Evolutionary conservation across 2,113 vertebrate species (phyloP).

Genomic region (Lipotes vexillifer): DNA sequence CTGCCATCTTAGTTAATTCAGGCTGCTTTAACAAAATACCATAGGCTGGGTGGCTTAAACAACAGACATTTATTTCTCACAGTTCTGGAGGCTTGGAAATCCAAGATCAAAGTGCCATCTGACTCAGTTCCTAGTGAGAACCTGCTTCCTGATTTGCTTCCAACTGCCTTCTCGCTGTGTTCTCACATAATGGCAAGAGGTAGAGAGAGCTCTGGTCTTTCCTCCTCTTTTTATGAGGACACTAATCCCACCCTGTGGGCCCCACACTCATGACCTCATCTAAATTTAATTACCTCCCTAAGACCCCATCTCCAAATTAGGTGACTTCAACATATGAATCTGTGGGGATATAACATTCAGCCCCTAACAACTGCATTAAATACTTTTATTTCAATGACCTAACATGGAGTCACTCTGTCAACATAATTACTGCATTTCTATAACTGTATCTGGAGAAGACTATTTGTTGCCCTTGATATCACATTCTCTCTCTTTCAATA

Average conservation of each 20-base stretch:
- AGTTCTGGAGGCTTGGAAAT: background rate
- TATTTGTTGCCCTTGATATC: background rate
- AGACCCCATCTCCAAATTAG: background rate
- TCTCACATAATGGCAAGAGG: background rate
- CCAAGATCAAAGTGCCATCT: background rate
- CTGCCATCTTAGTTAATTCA: background rate
- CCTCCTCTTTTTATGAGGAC: background rate
- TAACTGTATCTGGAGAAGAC: background rate
- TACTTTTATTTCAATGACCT: background rate
- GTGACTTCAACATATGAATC: background rate
- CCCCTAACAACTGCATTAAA: background rate
- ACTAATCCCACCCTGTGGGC: background rate
- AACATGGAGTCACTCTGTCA: background rate
- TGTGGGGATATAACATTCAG: background rate
- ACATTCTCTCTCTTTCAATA: background rate
- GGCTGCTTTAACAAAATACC: background rate
- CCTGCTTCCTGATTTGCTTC: background rate
- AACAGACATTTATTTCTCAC: background rate
- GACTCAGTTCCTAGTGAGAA: background rate
- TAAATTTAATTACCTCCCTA: background rate
- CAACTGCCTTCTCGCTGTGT: background rate
- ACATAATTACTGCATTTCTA: background rate
- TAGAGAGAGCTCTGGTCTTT: background rate
- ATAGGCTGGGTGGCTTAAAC: accelerated
- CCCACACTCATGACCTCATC: background rate